Percentiles rank a stretch among this genome's conserved stretches.
Evolutionary conservation across 1,140 invertebrate genomes (phyloP).

Genomic region (Scaptodrosophila lebanonensis): DNA sequence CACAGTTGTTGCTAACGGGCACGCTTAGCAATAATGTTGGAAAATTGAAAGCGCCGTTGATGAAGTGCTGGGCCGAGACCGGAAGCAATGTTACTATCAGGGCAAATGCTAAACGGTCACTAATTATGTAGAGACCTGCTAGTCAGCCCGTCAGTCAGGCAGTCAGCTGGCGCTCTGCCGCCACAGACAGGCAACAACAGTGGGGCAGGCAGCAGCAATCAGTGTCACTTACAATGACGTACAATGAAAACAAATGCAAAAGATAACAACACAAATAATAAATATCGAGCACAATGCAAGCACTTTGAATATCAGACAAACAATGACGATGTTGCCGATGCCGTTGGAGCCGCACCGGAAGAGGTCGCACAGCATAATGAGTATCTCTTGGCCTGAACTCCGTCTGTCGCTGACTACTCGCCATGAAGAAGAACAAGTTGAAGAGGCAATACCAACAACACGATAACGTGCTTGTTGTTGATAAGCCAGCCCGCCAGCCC

Average conservation of each 20-base stretch:
- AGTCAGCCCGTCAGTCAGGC: neutral
- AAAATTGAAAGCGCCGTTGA: slow-evolving; percentile 4
- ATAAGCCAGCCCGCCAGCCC: no score
- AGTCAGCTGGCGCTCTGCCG: no score
- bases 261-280: slow-evolving; percentile 1
- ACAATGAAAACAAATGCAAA: slow-evolving; percentile 11
- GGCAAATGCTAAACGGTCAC: slow-evolving; percentile 29
- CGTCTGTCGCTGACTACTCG: neutral
- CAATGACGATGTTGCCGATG: slow-evolving; percentile 6
- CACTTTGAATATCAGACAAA: slow-evolving; percentile 20
- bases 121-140: slow-evolving; percentile 43
- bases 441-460: slow-evolving; percentile 23
- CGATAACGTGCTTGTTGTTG: slow-evolving; percentile 6
- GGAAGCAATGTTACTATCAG: slow-evolving; percentile 29
- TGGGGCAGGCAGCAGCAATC: slow-evolving; percentile 13
- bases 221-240: slow-evolving; percentile 43
- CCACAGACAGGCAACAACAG: slow-evolving; percentile 12
- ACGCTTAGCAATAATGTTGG: no score
- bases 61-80: slow-evolving; percentile 33
- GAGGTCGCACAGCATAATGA: slow-evolving; percentile 57
- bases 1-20: neutral
- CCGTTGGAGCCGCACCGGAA: slow-evolving; percentile 31
- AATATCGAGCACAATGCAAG: slow-evolving; percentile 22
- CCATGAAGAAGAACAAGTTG: slow-evolving; percentile 12
- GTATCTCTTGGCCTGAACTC: slow-evolving; percentile 11